Conservation (phyloP, 2,113 vertebrate genomes). For the Erpornis zantholeuca region DNA sequence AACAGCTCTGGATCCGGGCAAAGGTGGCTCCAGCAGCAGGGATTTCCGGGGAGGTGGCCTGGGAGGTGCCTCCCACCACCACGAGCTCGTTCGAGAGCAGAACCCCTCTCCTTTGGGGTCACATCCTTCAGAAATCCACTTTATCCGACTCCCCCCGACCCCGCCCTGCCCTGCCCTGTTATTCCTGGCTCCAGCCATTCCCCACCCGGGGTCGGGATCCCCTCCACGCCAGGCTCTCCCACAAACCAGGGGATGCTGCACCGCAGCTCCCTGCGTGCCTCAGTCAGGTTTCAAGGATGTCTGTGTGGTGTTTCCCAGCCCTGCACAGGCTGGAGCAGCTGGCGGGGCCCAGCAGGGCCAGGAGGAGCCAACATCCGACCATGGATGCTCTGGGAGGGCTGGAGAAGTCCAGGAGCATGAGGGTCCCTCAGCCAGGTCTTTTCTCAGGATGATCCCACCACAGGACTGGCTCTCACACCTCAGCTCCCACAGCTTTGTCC, state of each 20-base stretch:
- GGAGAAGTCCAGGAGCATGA: accelerated
- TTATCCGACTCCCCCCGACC: background rate
- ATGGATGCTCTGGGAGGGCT: accelerated
- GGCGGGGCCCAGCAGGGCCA: accelerated
- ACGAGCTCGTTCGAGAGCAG: accelerated
- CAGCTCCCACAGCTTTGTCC: background rate
- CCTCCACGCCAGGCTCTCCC: background rate
- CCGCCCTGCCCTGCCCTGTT: background rate
- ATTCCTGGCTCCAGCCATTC: background rate
- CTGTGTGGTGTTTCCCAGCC: accelerated
- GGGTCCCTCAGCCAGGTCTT: background rate
- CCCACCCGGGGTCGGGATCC: accelerated
- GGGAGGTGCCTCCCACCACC: background rate
- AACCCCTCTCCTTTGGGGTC: background rate
- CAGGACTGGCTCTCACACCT: background rate
- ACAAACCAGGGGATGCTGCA: too few relatives aligned
- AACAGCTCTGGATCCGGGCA: background rate
- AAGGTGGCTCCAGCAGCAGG: accelerated
- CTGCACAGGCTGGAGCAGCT: background rate
- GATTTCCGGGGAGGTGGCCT: too few relatives aligned
- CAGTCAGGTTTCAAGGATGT: accelerated
- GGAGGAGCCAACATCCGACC: accelerated
- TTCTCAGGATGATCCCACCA: accelerated
- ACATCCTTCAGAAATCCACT: background rate
- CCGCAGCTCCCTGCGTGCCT: accelerated